Evolutionary conservation across 2,113 vertebrate genomes (phyloP).

Genomic region (Bos indicus): DNA sequence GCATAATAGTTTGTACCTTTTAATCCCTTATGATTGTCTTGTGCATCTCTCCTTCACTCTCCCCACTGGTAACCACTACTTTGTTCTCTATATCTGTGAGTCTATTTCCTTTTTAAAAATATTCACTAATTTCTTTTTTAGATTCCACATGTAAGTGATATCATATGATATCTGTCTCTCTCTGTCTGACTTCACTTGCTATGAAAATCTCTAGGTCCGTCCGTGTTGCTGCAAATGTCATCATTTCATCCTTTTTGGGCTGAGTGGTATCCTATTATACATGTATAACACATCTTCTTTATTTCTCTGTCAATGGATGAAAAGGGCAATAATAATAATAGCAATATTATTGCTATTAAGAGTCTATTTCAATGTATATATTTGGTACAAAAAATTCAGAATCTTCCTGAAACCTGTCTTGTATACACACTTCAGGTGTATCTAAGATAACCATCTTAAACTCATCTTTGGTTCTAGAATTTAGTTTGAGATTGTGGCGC

Average conservation of each 20-base stretch:
- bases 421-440: not conserved
- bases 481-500: not conserved
- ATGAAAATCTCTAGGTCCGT: not conserved
- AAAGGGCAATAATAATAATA: not conserved
- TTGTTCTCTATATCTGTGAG: not conserved
- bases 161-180: not conserved
- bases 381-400: not conserved
- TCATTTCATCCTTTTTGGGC: not conserved
- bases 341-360: not conserved
- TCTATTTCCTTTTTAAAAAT: not conserved
- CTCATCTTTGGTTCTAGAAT: not conserved
- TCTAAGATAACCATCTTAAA: not conserved
- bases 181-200: not conserved
- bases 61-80: not conserved
- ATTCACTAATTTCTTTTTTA: not conserved
- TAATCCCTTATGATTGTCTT: not conserved
- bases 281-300: not conserved
- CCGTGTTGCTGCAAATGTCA: not conserved
- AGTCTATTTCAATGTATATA: not conserved
- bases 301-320: not conserved
- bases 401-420: not conserved
- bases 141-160: not conserved
- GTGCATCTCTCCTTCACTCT: not conserved
- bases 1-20: not conserved
- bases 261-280: not conserved